A percentile compares a stretch with the other conserved stretches of the same genome.
Conservation (phyloP, 2,113 vertebrate species). For the Aspidoscelis tigris region DNA sequence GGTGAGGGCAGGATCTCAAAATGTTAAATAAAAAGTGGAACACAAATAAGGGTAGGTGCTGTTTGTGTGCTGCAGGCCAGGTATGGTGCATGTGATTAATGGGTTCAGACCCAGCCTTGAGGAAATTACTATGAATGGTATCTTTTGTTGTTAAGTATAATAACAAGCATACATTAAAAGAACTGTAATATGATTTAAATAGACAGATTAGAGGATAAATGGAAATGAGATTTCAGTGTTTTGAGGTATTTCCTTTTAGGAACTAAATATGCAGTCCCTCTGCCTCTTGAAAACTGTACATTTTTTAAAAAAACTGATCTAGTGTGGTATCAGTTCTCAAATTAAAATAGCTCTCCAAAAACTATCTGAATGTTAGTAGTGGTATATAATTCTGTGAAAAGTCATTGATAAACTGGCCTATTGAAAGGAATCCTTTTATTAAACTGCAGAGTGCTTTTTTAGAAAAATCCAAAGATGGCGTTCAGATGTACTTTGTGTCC, state of each 20-base stretch:
- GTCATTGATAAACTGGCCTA: not conserved
- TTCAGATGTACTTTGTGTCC: not conserved
- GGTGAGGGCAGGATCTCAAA: too few relatives aligned
- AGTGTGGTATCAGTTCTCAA: not conserved
- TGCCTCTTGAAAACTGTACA: not conserved
- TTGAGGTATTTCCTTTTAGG: not conserved
- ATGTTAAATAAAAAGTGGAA: not conserved
- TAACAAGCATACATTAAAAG: not conserved
- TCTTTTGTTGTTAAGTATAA: not conserved
- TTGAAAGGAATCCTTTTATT: not conserved
- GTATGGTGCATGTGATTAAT: not conserved
- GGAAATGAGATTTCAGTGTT: not conserved
- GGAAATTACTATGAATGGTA: not conserved
- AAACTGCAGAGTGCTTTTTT: not conserved
- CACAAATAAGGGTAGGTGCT: not conserved
- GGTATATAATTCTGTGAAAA: not conserved
- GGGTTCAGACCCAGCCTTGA: not conserved
- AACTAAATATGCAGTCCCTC: not conserved
- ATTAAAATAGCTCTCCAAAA: too few relatives aligned
- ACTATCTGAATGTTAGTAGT: not conserved
- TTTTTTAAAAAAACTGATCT: not conserved
- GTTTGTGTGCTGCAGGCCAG: not conserved
- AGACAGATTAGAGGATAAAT: not conserved
- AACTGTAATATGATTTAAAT: not conserved
- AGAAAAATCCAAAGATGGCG: conserved; percentile 12